Evolutionary conservation across 2,888 invertebrate species (phyloP), one percentile per base, ranked within the genome.

Genomic region (Macropis europaea): DNA sequence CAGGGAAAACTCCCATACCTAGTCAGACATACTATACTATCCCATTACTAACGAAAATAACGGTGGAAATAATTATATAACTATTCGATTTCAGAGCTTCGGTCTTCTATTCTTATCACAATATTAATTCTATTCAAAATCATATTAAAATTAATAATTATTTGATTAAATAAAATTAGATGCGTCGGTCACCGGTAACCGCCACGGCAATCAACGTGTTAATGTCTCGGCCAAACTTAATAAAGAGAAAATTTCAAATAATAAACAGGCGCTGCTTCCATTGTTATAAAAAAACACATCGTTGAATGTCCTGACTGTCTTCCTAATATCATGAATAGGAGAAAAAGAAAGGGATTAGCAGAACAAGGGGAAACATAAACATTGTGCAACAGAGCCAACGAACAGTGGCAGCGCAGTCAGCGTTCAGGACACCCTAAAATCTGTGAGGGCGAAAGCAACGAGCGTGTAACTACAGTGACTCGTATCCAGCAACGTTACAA

Each of bases 321-420:
- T 50, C 11, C 17, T 67, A 48, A 76, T 60, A 43, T 68, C 56
- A 42, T 32, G 17, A n/a, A n/a, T 40, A 17, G 50, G 15, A 48
- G 13, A 42, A 36, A 4, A 17, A 52, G 30, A 45, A 63, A 74
- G 70, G 24, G 61, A 54, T 47, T 30, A 60, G 67, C 52, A 69
- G 40, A 66, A 45, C 48, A 32, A 56, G 56, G 30, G 60, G 48
- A 66, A 66, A 59, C 70, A 80, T 82, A 78, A 82, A 82, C 72
- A 82, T 73, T 48, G 19, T 28, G 26, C 62, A 64, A 17, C 38
- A 40, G 28, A 64, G 36, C 42, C 47, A 57, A 53, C 38, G 40
- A 42, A 61, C 42, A 56, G 47, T 36, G 43, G 52, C 61, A 67
- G 79, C 79, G 43, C 48, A 82, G 75, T 81, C 77, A 75, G 76